Base-by-base conservation (phyloP, 2,113 vertebrate species). In the Cygnus buccinator region DNA sequence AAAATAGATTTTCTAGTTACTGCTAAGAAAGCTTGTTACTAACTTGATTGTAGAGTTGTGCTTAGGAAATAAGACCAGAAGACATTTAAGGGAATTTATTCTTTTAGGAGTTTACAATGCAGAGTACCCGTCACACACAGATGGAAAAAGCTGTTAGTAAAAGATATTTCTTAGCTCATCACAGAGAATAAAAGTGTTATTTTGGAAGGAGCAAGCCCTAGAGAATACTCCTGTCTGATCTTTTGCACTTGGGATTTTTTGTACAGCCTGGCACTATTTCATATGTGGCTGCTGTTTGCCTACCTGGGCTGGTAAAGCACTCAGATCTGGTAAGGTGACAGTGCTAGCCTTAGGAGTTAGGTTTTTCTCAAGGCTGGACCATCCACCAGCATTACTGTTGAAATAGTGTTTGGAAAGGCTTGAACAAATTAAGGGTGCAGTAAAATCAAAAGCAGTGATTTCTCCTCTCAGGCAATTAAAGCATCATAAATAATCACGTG, bases 121-220 rank as follows among this genome's bases (percentile, higher is more conserved):
- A 95, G 95, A 93, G 61, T 41, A 54, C 35, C 31, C 90, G 58
- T 23, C 50, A 72, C 66, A 94, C 84, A 95, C 59, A 88, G 78
- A 95, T 71, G 65, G 65, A 83, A 63, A 79, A 91, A 90, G 15
- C 74, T 94, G 35, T 87, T 92, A 96, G 84, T 55, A 73, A 88
- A 68, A 73, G 76, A 83, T 52, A 28, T 87, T 96, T 91, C 50
- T 68, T 73, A 90, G 70, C 91, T 96, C 73, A 91, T 70, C 66
- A 74, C 57, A 73, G 43, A 88, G 54, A 81, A 87, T 57, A 82
- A 85, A 80, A 78, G 62, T 57, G 33, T 90, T 94, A 25, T 76
- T 93, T 88, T 89, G 93, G 87, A 96, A 97, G 89, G 96, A 95
- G 67, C 52, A 55, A 72, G 85, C 96, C 91, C 61, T 78, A 62